phyloP scores from a whole-genome alignment of 2,888 invertebrate species.

The Vannuccia rotundouncinata region DNA sequence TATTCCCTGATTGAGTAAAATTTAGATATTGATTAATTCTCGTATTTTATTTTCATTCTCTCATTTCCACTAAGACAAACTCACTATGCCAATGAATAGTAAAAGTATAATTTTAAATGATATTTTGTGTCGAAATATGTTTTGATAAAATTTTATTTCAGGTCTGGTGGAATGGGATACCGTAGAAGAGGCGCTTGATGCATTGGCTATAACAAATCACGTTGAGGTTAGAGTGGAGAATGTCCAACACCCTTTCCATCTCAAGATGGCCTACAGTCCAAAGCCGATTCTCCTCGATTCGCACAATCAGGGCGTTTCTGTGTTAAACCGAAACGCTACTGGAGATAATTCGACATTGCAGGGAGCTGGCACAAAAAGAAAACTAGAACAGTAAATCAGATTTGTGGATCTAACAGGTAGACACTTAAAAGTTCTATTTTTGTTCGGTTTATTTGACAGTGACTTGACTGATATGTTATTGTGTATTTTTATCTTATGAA shows the following conservation, averaged over 20 bases:
- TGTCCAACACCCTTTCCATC: conserved; percentile 37
- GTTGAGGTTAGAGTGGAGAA: conserved; percentile 6
- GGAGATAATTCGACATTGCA: neutral
- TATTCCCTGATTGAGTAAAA: no score
- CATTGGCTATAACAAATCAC: conserved; percentile 34
- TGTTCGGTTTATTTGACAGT: no score
- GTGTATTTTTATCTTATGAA: no score
- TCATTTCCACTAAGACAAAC: no score
- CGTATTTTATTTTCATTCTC: no score
- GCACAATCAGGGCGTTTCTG: neutral
- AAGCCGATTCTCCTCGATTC: conserved; percentile 12
- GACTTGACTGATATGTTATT: no score
- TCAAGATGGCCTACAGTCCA: conserved; percentile 40
- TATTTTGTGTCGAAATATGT: neutral
- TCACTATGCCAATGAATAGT: neutral
- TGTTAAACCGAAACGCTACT: neutral
- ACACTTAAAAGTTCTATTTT: no score
- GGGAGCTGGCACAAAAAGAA: neutral
- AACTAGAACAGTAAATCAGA: neutral
- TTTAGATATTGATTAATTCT: no score
- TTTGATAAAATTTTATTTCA: neutral
- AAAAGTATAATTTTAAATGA: neutral
- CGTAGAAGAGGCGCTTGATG: conserved; percentile 31
- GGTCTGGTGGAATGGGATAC: conserved; percentile 39
- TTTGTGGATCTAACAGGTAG: no score